These are phyloP conservation scores for Meles meles DNA, from an alignment of 2,113 vertebrate genomes.

Conservation along the genomic window DNA sequence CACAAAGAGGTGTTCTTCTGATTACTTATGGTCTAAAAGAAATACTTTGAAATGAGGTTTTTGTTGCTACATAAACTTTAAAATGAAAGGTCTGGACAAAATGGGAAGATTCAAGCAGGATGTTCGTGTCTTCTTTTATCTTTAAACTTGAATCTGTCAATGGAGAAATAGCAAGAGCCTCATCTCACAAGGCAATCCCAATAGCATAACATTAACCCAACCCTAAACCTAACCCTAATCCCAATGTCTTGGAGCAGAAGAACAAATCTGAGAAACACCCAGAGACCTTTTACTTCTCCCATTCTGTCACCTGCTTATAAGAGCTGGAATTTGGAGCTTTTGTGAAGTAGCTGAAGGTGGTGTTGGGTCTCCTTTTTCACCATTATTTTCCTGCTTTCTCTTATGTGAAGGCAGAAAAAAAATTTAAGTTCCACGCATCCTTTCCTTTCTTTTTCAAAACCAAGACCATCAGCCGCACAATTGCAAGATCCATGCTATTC, in stretches of 20 bases:
- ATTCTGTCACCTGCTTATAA: not conserved
- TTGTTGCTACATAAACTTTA: not conserved
- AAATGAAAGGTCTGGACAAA: conserved; percentile 9
- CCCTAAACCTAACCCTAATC: not conserved
- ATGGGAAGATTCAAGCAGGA: not conserved
- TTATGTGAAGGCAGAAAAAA: not conserved
- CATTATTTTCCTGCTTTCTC: conserved; percentile 19
- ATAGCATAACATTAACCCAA: not conserved
- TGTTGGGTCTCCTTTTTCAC: not conserved
- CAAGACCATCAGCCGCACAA: not conserved
- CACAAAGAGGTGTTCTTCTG: not conserved
- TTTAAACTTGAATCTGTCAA: not conserved
- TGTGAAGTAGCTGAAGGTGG: not conserved
- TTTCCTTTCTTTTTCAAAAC: not conserved
- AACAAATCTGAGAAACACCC: not conserved
- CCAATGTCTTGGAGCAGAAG: not conserved
- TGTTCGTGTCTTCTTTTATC: not conserved
- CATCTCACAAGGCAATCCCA: not conserved
- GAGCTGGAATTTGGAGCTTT: not conserved
- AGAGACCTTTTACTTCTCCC: not conserved
- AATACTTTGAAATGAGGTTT: conserved; percentile 25
- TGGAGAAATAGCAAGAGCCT: not conserved
- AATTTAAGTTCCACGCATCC: not conserved
- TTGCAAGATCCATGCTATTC: not conserved
- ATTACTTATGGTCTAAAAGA: not conserved